Evolutionary conservation across 2,113 vertebrate species (phyloP), one percentile per base, ranked within the genome.

Genomic region (Lepidothrix coronata): DNA sequence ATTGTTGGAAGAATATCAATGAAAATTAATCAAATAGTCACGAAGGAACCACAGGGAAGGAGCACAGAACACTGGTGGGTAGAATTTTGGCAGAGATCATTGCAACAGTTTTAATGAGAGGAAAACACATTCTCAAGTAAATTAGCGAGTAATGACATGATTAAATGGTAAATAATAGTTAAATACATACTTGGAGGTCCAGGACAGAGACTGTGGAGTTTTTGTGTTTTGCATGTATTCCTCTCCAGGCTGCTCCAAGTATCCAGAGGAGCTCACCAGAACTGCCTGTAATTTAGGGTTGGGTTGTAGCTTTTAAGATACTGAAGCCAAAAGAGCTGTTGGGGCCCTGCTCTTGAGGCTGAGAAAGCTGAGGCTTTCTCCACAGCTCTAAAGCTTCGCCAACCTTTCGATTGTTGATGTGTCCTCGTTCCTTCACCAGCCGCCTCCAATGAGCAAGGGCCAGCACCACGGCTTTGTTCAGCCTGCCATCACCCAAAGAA

Each of bases 1-100:
- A 89, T 97, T 97, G 95, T 97, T 97, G 96, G 96, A 97, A 93
- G 70, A 88, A 85, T 95, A 97, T 96, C 96, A 97, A 95, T 97
- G 95, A 97, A 96, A 97, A 97, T 96, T 97, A 97, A 97, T 97
- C 96, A 97, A 97, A 94, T 72, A 94, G 93, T 97, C 97, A 96
- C 30, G 31, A 96, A 97, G 55, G 87, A 96, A 92, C 91, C 92
- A 52, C 79, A 96, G 93, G 84, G 88, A 96, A 84, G 90, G 68
- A 84, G 54, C 25, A 30, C 39, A 76, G 88, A 85, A 95, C 91
- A 93, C 57, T 93, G 90, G 78, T 85, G 79, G 92, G 83, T 94
- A 91, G 77, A 75, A 15, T 95, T 85, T 79, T 96, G 93, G 91
- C 90, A 97, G 49, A 0, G 2, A 63, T 72, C 63, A 49, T 73